These are phyloP conservation scores for Meriones psammophilus DNA, from an alignment of 2,797 vertebrate species.

Conservation along the genomic window DNA sequence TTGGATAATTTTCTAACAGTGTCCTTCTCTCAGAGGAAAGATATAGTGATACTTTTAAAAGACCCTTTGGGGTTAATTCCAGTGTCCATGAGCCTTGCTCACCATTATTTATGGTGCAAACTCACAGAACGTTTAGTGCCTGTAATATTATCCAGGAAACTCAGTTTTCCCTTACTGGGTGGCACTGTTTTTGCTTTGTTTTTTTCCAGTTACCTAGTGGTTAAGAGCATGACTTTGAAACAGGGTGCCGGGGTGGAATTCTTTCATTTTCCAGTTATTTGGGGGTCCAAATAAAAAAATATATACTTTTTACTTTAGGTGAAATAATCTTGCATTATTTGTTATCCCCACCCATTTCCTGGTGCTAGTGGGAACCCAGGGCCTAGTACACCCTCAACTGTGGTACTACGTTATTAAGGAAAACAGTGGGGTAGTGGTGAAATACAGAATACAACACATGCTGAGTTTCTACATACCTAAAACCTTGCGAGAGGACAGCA, in stretches of 20 bases:
- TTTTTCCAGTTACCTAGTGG: background rate
- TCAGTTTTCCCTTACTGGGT: background rate
- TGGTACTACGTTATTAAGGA: constrained; percentile 10
- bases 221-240: background rate
- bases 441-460: background rate
- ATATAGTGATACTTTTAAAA: background rate
- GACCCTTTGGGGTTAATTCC: background rate
- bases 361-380: background rate
- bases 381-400: background rate
- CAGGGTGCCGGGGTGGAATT: background rate
- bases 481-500: background rate
- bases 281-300: background rate
- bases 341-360: background rate
- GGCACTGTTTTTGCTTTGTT: background rate
- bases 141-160: background rate
- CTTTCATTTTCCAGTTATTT: background rate
- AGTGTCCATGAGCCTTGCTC: background rate
- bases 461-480: background rate
- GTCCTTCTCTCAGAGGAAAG: background rate
- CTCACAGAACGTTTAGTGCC: background rate
- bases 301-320: constrained; percentile 42
- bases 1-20: background rate
- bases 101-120: fast-evolving
- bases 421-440: background rate
- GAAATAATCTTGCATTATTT: background rate